Conservation (phyloP, 1,140 invertebrate genomes). For the Monomorium pharaonis region DNA sequence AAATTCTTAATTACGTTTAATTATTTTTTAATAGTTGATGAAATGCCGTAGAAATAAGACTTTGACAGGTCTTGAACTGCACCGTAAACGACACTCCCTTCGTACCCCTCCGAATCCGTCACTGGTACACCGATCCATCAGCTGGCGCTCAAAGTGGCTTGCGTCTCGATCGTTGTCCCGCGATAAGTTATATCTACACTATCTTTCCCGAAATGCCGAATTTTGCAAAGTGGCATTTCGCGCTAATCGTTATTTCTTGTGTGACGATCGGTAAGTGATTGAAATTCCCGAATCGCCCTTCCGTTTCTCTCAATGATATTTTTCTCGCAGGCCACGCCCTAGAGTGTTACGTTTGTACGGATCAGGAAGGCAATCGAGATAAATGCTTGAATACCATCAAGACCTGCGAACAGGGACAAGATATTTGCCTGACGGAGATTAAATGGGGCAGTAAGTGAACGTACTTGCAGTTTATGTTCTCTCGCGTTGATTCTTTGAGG, state of each 20-base stretch:
- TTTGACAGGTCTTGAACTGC: neutral
- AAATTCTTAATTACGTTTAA: neutral
- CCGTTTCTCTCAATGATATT: neutral
- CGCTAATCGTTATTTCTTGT: neutral
- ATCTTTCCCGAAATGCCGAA: constrained; percentile 11
- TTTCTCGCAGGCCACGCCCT: constrained; percentile 87
- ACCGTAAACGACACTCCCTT: neutral
- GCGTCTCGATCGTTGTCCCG: neutral
- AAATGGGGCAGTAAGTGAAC: constrained; percentile 93
- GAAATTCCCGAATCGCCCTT: no score
- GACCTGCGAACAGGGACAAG: constrained; percentile 94
- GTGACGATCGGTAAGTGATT: constrained; percentile 51
- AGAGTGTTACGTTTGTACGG: constrained; percentile 97
- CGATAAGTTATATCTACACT: neutral
- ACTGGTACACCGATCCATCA: neutral
- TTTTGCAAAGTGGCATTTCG: constrained; percentile 17
- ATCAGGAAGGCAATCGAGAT: constrained; percentile 96
- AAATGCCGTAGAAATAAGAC: neutral
- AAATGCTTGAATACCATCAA: constrained; percentile 97
- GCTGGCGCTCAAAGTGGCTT: neutral
- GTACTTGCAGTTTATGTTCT: neutral
- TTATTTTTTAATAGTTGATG: neutral
- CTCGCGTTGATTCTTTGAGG: constrained; percentile 48
- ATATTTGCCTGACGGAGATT: constrained; percentile 95
- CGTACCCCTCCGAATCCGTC: neutral